These are phyloP conservation scores for Peromyscus attwateri DNA, from an alignment of 2,797 vertebrate genomes.

Conservation along the genomic window DNA sequence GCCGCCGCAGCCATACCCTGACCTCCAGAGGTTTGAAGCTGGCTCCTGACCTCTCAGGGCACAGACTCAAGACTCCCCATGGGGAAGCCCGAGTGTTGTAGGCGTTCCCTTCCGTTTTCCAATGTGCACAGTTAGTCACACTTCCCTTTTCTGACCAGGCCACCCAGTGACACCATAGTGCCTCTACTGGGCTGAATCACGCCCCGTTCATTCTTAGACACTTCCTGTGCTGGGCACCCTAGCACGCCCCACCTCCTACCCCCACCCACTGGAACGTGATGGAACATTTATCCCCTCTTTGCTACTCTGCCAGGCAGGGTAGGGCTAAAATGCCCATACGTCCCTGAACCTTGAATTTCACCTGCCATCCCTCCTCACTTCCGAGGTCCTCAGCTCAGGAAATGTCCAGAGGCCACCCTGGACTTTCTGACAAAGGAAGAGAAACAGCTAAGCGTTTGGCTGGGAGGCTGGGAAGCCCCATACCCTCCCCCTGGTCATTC, in stretches of 20 bases:
- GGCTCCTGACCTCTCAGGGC: background rate
- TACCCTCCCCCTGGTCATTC: background rate
- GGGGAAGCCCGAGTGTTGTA: background rate
- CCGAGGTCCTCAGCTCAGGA: background rate
- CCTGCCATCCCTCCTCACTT: background rate
- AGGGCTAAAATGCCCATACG: background rate
- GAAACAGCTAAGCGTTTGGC: accelerated
- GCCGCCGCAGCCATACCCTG: too few relatives aligned
- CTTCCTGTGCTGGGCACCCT: background rate
- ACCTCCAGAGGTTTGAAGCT: background rate
- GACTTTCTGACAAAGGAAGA: conserved; percentile 65
- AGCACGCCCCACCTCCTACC: background rate
- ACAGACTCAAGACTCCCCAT: background rate
- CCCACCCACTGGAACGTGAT: background rate
- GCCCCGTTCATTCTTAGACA: background rate
- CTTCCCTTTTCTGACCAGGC: conserved; percentile 57
- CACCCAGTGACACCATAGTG: background rate
- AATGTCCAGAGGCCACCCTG: background rate
- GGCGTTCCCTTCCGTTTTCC: background rate
- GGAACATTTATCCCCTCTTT: accelerated
- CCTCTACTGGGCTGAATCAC: background rate
- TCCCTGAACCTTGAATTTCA: background rate
- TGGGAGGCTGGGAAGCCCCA: background rate
- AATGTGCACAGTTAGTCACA: background rate
- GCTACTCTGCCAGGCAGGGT: background rate